Evolutionary conservation across 2,797 vertebrate species (phyloP), one percentile per base, ranked within the genome.

Genomic region (Lutra lutra): DNA sequence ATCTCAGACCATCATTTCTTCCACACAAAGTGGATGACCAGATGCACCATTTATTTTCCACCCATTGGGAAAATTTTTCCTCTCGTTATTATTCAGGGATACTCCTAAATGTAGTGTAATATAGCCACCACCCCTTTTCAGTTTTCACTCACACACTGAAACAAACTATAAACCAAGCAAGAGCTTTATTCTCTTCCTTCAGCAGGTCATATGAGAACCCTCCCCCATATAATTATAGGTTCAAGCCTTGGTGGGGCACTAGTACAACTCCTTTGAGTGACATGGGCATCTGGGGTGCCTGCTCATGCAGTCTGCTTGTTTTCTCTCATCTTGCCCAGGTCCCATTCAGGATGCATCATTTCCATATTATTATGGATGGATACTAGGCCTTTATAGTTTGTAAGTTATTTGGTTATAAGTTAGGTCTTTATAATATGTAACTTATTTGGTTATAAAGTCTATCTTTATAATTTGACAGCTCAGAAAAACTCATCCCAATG

Each of bases 91-190:
- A 83, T 86, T 94, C 54, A 91, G 58, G 70, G n/a, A 35, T 46
- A 48, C 13, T 84, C 62, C 72, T 32, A 11, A 85, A 78, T 60
- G 25, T 95, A 86, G n/a, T 86, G 3, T 62, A 73, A 89, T 92
- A 48, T 10, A 66, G 35, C 29, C 21, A 10, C 48, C 20, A 78
- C 72, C 66, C 38, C 21, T 97, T 92, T 93, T 88, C 38, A 70
- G 35, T 38, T 94, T 95, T 92, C 18, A 92, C 8, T 56, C 27
- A 87, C 35, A 79, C 56, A 35, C 51, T 83, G 25, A 90, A 18
- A 17, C 84, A 64, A 78, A 29, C 23, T 13, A 10, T 84, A 94
- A 94, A 83, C 68, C 73, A 92, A 97, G 25, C 14, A 94, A 90
- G 27, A 75, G 14, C 48, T 43, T 96, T 88, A 60, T 80, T 84